Percentiles rank a stretch among this genome's conserved stretches.
These are phyloP conservation scores for Neelides sp. DNA, from an alignment of 1,140 invertebrate species.

Conservation along the genomic window DNA sequence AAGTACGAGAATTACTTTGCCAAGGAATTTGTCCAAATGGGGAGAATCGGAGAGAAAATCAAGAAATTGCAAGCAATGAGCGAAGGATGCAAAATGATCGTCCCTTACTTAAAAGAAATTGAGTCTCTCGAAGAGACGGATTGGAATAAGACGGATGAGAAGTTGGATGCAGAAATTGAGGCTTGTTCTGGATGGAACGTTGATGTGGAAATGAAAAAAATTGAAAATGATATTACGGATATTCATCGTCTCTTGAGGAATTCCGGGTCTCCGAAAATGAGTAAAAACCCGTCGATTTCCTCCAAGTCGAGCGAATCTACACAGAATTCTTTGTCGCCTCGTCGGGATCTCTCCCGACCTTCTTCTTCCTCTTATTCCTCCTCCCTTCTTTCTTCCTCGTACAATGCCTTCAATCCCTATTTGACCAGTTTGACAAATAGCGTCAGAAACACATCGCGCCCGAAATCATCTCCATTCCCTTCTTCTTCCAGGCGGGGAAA, in stretches of 20 bases:
- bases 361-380: too few species aligned
- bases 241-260: neutral
- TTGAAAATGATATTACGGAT: slow-evolving; percentile 15
- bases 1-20: slow-evolving; percentile 24
- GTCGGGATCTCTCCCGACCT: too few species aligned
- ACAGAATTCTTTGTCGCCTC: too few species aligned
- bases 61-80: slow-evolving; percentile 18
- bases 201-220: slow-evolving; percentile 24
- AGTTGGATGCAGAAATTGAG: slow-evolving; percentile 25
- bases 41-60: slow-evolving; percentile 25
- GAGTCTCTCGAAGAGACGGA: slow-evolving; percentile 11
- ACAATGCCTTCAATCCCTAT: too few species aligned
- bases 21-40: slow-evolving; percentile 23
- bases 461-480: too few species aligned
- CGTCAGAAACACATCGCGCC: too few species aligned
- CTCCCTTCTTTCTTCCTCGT: too few species aligned
- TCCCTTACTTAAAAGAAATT: slow-evolving; percentile 24
- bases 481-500: too few species aligned
- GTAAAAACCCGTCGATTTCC: neutral
- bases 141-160: slow-evolving; percentile 10
- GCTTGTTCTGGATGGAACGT: slow-evolving; percentile 29
- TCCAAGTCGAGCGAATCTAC: neutral
- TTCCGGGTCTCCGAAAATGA: neutral
- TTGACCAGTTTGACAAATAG: too few species aligned
- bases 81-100: slow-evolving; percentile 19